Base-by-base conservation (phyloP, 1,140 invertebrate species). In the Diachasmimorpha longicaudata region DNA sequence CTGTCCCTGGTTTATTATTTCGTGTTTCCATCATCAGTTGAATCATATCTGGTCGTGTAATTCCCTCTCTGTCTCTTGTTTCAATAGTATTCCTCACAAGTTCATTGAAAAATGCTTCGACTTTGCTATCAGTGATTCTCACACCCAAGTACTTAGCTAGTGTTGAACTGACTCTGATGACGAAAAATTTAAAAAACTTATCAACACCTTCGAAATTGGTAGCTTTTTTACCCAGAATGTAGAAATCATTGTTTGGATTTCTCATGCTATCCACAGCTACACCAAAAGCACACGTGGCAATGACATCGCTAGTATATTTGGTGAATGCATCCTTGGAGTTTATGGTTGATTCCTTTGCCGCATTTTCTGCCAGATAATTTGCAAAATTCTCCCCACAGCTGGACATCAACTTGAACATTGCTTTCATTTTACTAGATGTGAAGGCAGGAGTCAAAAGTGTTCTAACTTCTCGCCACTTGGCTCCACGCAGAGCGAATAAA, bases 391-490 rank as follows among this genome's bases (percentile, higher is more conserved):
- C 52, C 2, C 82, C 86, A 63, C 83, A 87, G 31, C 89, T 86
- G 8, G 84, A 81, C 83, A 91, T 90, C 8, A 91, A 72, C 0
- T 82, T 80, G 68, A 89, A 90, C 90, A 91, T 91, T 48, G 73
- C 78, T 31, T 89, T 86, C 90, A 92, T 91, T 82, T 92, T 92
- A 25, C 89, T 90, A 4, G 88, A 83, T 0, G 92, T 93, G 79
- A 92, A 93, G 0, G 90, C 89, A 4, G 92, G 92, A 25, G 89
- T 91, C 13, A 93, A 75, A 0, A 90, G 90, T 0, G 89, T 72
- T 66, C 84, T 70, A 69, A 84, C 75, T 39, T 85, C 81, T 25
- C 80, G 79, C 84, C 84, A 85, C 46, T 78, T 77, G n/a, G 82
- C 37, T 73, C 76, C 81, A 9, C 69, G 23, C 46, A 81, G 25